Conservation (phyloP, 2,113 vertebrate genomes). For the Pagrus major region DNA sequence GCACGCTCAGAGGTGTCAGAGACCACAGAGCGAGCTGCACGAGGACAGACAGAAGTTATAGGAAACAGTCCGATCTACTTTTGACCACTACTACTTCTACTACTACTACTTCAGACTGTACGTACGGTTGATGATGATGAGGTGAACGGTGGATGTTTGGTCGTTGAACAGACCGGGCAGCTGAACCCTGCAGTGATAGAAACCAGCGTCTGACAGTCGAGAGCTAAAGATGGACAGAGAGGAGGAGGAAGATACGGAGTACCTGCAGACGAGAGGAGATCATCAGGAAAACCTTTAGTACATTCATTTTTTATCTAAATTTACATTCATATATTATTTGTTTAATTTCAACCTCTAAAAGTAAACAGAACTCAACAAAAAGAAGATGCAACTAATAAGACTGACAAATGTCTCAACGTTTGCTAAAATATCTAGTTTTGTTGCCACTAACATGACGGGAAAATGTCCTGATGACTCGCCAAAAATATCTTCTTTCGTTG, state of each 20-base stretch:
- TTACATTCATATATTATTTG: background rate
- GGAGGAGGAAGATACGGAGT: constrained; percentile 26
- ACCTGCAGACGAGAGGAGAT: constrained; percentile 42
- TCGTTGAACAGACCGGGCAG: constrained; percentile 81
- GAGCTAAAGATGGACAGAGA: constrained; percentile 68
- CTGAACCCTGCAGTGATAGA: constrained; percentile 80
- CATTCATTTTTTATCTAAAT: background rate
- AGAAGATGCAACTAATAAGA: too few species aligned
- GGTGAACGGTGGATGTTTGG: constrained; percentile 60
- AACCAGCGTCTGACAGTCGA: constrained; percentile 63
- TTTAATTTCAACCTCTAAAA: too few species aligned
- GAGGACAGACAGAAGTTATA: background rate
- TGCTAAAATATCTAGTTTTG: too few species aligned
- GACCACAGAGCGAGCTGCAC: constrained; percentile 13
- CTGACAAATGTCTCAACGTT: too few species aligned
- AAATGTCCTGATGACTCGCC: too few species aligned
- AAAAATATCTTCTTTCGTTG: too few species aligned
- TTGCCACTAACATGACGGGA: too few species aligned
- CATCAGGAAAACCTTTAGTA: background rate
- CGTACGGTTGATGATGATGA: constrained; percentile 71
- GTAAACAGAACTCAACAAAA: too few species aligned
- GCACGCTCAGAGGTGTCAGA: background rate
- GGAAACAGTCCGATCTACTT: too few species aligned
- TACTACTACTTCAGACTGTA: background rate
- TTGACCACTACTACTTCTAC: too few species aligned